Conservation (phyloP, 2,888 invertebrate genomes). For the Myopa tessellatipennis region DNA sequence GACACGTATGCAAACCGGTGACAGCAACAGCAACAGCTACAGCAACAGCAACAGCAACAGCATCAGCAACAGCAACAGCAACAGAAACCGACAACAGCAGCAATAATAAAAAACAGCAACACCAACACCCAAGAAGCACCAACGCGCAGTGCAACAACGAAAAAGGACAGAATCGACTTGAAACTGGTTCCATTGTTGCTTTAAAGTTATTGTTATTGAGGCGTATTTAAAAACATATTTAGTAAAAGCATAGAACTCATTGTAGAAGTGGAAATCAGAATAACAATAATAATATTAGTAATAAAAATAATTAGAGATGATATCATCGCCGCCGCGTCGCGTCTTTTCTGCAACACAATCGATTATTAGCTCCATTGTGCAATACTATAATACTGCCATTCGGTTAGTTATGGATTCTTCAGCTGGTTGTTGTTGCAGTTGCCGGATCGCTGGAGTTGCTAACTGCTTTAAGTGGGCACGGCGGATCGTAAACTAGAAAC, state of each 20-base stretch:
- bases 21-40: slow-evolving; percentile 8
- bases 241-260: neutral
- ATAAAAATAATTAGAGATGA: slow-evolving; percentile 36
- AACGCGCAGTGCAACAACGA: too few relatives aligned
- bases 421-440: neutral
- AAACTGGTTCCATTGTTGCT: neutral
- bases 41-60: neutral
- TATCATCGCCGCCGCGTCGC: slow-evolving; percentile 27
- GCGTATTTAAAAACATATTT: slow-evolving; percentile 12
- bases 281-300: slow-evolving; percentile 24
- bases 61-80: slow-evolving; percentile 12
- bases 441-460: neutral
- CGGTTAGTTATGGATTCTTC: neutral
- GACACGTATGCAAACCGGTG: neutral
- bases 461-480: slow-evolving; percentile 15
- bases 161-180: neutral
- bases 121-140: neutral
- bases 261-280: neutral
- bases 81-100: neutral
- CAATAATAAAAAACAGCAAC: too few relatives aligned
- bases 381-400: too few relatives aligned
- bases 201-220: neutral
- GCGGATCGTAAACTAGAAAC: neutral
- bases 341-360: neutral
- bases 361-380: neutral